phyloP scores from a whole-genome alignment of 2,888 invertebrate genomes.

The Argynnis bischoffii region DNA sequence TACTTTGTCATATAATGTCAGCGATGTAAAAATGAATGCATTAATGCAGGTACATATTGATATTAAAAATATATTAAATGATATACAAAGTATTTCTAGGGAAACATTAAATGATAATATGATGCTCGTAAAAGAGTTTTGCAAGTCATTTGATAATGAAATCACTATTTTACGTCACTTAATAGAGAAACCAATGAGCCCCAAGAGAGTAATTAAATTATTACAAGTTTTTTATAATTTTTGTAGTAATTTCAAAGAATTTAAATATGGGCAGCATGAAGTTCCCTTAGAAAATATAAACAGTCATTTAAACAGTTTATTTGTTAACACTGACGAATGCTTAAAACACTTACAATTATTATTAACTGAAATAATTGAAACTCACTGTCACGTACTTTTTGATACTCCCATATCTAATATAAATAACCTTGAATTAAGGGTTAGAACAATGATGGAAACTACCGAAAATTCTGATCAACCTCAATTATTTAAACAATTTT shows the following conservation, averaged over 20 bases:
- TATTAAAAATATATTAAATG: constrained; percentile 56
- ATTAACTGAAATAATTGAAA: constrained; percentile 55
- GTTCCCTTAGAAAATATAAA: constrained; percentile 52
- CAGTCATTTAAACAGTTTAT: constrained; percentile 36
- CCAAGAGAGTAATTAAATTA: constrained; percentile 66
- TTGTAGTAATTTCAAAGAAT: constrained; percentile 53
- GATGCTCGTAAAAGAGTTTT: constrained; percentile 62
- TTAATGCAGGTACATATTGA: constrained; percentile 59
- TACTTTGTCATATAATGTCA: constrained; percentile 1
- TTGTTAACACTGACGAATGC: constrained; percentile 55
- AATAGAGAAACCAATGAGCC: constrained; percentile 56
- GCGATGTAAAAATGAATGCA: constrained; percentile 58
- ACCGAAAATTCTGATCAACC: constrained; percentile 40
- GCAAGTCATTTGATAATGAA: constrained; percentile 61
- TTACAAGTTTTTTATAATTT: constrained; percentile 63
- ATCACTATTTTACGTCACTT: constrained; percentile 61
- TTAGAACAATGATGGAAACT: constrained; percentile 19
- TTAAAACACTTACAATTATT: constrained; percentile 54
- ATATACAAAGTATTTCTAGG: constrained; percentile 55
- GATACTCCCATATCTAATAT: constrained; percentile 47
- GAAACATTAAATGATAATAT: constrained; percentile 56
- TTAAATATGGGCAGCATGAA: constrained; percentile 50
- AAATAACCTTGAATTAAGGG: constrained; percentile 5
- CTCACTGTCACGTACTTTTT: constrained; percentile 57
- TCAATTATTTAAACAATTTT: constrained; percentile 42